Evolutionary conservation across 23 tunicate species (phyloP), one percentile per base, ranked within the genome.

Genomic region (Styela clava): DNA sequence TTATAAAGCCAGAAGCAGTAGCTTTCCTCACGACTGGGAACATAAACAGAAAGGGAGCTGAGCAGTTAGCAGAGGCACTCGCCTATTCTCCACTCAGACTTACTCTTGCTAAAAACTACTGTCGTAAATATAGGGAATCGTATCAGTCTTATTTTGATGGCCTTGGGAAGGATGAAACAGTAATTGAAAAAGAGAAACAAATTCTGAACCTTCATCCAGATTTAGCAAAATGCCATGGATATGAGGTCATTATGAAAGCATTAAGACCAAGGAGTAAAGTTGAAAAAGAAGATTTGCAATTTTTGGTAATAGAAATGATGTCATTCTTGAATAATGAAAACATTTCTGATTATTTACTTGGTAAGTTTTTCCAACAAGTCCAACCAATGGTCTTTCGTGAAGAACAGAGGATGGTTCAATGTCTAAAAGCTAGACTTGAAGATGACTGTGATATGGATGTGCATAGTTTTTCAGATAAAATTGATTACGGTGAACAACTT

Each of bases 1-100:
- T 74, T 22, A 34, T 18, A 20, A 1, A 25, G 16, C 22, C 30
- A 0, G 79, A 74, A 31, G 79, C 79, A 19, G 52, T 18, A 33
- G 52, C 20, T 18, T 74, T 74, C 52, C 79, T 74, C 1, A 52
- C 52, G 21, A 0, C 20, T 21, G 23, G 18, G 0, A 33, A 31
- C 33, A 33, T 1, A 20, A 52, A 32, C 23, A 24, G 33, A 74
- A 31, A 74, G 20, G 1, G 33, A 0, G 23, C 33, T 32, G 23
- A 23, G 32, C 1, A 30, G 22, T 52, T 74, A 32, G 79, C 79
- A 23, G 16, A 16, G 33, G 52, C 22, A 23, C 79, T 74, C 24
- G 79, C 79, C 20, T 74, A 74, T 24, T 74, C 79, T 16, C 79
- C 79, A 24, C 79, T 74, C 20, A 24, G 79, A 19, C 79, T 74